Base-by-base conservation (phyloP, 2,797 vertebrate species). In the Gymnocypris eckloni region DNA sequence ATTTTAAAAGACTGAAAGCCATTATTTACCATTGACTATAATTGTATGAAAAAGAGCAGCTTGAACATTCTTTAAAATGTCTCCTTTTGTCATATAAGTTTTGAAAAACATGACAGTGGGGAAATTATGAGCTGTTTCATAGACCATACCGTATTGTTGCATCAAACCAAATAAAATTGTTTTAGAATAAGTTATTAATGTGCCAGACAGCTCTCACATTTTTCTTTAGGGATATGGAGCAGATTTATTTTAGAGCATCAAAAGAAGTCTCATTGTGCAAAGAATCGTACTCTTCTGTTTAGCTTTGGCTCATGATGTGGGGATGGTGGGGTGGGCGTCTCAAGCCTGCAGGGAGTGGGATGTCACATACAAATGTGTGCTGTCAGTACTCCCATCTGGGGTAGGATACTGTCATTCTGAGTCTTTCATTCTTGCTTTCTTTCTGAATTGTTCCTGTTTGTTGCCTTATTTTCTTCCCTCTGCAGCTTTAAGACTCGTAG, bases 371-470 rank as follows among this genome's bases (percentile, higher is more conserved):
- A 86, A 88, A 89, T 85, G 84, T 87, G 52, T 69, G 79, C 82
- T 87, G 84, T 87, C 84, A 85, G 28, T 52, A 39, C 72, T 79
- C 81, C 87, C 86, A 87, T 87, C 86, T 90, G 87, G 76, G 82
- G 61, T 48, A 61, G 75, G 61, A 79, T 54, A 83, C 79, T 83
- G 50, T 87, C 84, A 83, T 73, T 71, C 72, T 33, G 50, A 71
- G 25, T 79, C 52, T 70, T 45, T 88, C 80, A 52, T 71, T 77
- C 43, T n/a, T n/a, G 22, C 67, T 67, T 43, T 48, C 54, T 67
- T 39, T 79, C 50, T 72, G 54, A 8, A 59, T 41, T 52, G 7
- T 78, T 83, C 37, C 22, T 45, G 67, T 83, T 52, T 22, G 15
- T 79, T 13, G 15, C 41, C 39, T 79, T 6, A 56, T 73, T 76